Conservation (phyloP, 2,888 invertebrate genomes). For the Xestoiulus laeticollis region DNA sequence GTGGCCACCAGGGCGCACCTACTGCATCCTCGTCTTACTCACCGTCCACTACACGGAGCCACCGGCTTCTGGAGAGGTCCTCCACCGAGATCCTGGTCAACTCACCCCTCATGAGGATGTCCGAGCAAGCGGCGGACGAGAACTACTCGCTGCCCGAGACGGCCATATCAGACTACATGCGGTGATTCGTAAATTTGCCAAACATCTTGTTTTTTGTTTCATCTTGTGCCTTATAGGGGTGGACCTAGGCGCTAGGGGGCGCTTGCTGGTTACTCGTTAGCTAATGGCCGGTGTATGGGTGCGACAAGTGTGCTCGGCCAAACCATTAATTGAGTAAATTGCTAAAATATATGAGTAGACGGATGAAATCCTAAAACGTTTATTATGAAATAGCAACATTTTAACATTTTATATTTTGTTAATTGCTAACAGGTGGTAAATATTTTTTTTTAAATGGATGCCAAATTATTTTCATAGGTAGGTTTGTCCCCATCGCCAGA, state of each 20-base stretch:
- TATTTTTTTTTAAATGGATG: too few species aligned
- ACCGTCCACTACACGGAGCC: constrained; percentile 23
- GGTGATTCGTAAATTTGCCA: constrained; percentile 36
- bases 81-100: constrained; percentile 55
- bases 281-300: background rate
- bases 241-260: background rate
- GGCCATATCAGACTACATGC: constrained; percentile 52
- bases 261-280: background rate
- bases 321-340: background rate
- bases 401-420: background rate
- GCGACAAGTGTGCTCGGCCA: background rate
- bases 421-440: background rate
- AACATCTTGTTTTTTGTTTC: background rate
- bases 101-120: constrained; percentile 50
- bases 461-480: too few species aligned
- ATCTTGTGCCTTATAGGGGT: background rate
- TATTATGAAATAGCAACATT: too few species aligned
- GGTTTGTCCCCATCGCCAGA: too few species aligned
- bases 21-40: background rate
- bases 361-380: background rate
- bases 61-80: constrained; percentile 53
- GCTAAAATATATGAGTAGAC: background rate
- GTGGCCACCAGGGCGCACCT: background rate
- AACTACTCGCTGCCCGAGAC: constrained; percentile 51
- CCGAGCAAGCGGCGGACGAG: constrained; percentile 32